Conservation (phyloP, 2,888 invertebrate genomes). For the Eristalis tenax region DNA sequence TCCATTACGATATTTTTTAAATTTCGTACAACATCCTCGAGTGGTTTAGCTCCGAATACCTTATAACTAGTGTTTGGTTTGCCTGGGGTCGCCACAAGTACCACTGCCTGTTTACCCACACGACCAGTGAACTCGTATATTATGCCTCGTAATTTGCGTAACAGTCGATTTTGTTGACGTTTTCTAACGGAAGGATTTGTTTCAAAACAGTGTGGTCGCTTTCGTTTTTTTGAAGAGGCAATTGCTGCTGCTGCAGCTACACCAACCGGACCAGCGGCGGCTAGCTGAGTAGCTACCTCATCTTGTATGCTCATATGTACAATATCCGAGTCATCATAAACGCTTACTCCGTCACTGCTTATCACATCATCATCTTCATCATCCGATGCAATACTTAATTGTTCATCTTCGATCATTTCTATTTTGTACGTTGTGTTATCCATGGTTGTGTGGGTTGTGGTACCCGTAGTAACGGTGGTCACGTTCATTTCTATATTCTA, state of each 20-base stretch:
- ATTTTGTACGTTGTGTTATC: slow-evolving; percentile 84
- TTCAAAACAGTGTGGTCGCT: slow-evolving; percentile 97
- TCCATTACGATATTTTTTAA: slow-evolving; percentile 96
- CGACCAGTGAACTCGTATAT: slow-evolving; percentile 98
- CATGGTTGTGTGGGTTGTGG: slow-evolving; percentile 75
- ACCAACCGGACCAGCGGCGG: slow-evolving; percentile 97
- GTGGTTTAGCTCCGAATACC: slow-evolving; percentile 97
- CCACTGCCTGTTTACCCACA: slow-evolving; percentile 98
- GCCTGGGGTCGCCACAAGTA: slow-evolving; percentile 97
- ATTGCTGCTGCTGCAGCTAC: slow-evolving; percentile 98
- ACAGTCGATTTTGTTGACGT: slow-evolving; percentile 95
- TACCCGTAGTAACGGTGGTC: slow-evolving; percentile 79
- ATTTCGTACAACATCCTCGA: slow-evolving; percentile 97
- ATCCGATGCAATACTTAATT: slow-evolving; percentile 85
- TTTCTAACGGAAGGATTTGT: slow-evolving; percentile 98
- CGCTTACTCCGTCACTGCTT: slow-evolving; percentile 90
- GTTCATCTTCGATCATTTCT: slow-evolving; percentile 86
- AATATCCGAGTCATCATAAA: slow-evolving; percentile 91
- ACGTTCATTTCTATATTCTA: slow-evolving; percentile 76
- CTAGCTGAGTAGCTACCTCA: slow-evolving; percentile 97
- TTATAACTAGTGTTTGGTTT: slow-evolving; percentile 98
- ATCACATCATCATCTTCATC: slow-evolving; percentile 94
- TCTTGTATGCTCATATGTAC: slow-evolving; percentile 93
- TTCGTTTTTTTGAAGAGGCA: slow-evolving; percentile 96
- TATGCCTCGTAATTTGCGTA: slow-evolving; percentile 94